Evolutionary conservation across 2,888 invertebrate genomes (phyloP).

Genomic region (Lingula anatina): DNA sequence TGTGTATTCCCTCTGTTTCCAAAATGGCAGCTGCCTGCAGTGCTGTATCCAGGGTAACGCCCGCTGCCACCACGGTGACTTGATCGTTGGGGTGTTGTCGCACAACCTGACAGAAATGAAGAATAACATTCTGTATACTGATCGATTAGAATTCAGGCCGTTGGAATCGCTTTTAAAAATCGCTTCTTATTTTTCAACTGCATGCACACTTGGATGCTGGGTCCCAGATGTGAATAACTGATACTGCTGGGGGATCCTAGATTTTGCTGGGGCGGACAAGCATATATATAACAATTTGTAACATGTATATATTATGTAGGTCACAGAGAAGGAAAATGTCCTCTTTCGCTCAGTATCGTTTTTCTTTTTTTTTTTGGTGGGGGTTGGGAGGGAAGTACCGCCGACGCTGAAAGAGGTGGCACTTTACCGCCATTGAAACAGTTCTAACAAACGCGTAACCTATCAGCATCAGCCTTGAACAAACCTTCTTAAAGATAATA

Average conservation of each 20-base stretch:
- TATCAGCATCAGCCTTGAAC: no score
- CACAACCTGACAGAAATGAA: conserved; percentile 60
- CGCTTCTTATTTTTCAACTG: background rate
- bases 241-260: background rate
- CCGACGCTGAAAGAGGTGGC: no score
- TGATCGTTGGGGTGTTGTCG: conserved; percentile 70
- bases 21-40: conserved; percentile 72
- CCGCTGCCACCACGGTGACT: conserved; percentile 82
- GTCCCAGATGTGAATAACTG: no score
- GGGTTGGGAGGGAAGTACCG: no score
- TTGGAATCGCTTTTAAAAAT: background rate
- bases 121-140: no score
- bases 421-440: no score
- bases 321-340: no score
- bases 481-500: no score
- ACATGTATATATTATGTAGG: background rate
- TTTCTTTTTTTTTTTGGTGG: no score
- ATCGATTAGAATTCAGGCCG: no score
- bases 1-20: conserved; percentile 60
- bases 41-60: conserved; percentile 85
- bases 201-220: background rate
- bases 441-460: no score
- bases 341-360: no score
- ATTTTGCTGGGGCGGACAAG: background rate
- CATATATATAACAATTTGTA: background rate